A percentile compares a stretch with the other conserved stretches of the same genome.
phyloP scores from a whole-genome alignment of 2,888 invertebrate genomes.

The Nudaria mundana region DNA sequence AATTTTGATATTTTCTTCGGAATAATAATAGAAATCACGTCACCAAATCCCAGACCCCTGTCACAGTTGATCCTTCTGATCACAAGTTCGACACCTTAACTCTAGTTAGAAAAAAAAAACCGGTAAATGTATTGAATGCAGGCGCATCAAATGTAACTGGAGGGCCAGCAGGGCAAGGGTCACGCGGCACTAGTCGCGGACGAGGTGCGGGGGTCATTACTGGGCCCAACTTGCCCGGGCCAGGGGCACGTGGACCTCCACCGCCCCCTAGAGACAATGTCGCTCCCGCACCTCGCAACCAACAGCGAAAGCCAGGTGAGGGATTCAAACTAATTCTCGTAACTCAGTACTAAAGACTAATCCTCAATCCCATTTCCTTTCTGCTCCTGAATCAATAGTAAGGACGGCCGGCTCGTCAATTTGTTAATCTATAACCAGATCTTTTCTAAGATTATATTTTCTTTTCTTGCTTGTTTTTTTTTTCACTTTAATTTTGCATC shows the following conservation, averaged over 20 bases:
- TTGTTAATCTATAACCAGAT: slow-evolving; percentile 15
- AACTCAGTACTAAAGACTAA: too few species aligned
- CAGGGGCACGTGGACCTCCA: slow-evolving; percentile 37
- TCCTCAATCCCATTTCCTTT: slow-evolving; percentile 9
- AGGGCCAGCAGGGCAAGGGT: slow-evolving; percentile 41
- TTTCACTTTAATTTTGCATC: not conserved
- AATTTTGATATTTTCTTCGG: too few species aligned
- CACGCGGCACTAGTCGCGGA: slow-evolving; percentile 44
- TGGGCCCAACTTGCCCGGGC: slow-evolving; percentile 46
- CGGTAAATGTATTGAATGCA: slow-evolving; percentile 27
- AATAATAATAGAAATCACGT: too few species aligned
- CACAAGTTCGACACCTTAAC: too few species aligned
- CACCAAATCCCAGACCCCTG: too few species aligned
- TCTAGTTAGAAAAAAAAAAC: not conserved
- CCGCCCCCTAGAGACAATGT: slow-evolving; percentile 31
- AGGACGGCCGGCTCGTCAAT: slow-evolving; percentile 39
- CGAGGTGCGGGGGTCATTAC: slow-evolving; percentile 25
- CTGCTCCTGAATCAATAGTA: slow-evolving; percentile 24
- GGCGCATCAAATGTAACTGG: slow-evolving; percentile 37
- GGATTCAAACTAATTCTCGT: too few species aligned
- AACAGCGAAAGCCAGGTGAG: slow-evolving; percentile 75
- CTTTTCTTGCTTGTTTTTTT: slow-evolving; percentile 9
- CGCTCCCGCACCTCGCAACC: slow-evolving; percentile 56
- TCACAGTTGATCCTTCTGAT: too few species aligned
- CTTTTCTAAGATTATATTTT: slow-evolving; percentile 10